Percentiles rank a stretch among this genome's conserved stretches.
Evolutionary conservation across 2,888 invertebrate genomes (phyloP).

Genomic region (Entomobrya proxima): DNA sequence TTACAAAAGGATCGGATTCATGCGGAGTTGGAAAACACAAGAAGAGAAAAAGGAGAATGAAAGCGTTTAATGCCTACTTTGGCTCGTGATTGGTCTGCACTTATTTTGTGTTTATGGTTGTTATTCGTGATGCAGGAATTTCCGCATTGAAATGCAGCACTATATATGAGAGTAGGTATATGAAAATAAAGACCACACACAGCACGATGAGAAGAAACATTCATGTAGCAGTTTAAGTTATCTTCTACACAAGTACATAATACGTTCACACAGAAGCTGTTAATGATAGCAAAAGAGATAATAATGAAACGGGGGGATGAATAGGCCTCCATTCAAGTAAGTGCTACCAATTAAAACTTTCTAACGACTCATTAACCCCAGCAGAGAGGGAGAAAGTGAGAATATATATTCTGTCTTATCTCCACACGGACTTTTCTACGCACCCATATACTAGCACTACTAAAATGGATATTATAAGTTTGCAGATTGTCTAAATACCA

Average conservation of each 20-base stretch:
- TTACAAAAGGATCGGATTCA: conserved; percentile 27
- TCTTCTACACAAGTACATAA: not conserved
- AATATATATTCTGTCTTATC: not conserved
- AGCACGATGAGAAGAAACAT: too few relatives aligned
- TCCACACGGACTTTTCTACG: not conserved
- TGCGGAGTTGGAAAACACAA: not conserved
- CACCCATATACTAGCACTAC: not conserved
- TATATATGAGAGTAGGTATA: not conserved
- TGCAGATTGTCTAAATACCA: not conserved
- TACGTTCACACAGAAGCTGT: conserved; percentile 40
- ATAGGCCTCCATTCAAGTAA: conserved; percentile 63
- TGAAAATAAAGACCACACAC: conserved; percentile 5
- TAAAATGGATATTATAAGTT: not conserved
- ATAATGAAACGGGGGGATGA: conserved; percentile 40
- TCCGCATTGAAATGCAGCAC: not conserved
- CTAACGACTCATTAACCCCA: conserved; percentile 75
- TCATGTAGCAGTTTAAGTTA: conserved; percentile 18
- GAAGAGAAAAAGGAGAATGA: not conserved
- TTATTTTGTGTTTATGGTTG: not conserved
- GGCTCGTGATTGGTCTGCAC: conserved; percentile 1
- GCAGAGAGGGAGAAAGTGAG: conserved; percentile 19
- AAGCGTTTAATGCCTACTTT: not conserved
- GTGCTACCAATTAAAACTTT: conserved; percentile 74
- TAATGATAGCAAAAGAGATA: conserved; percentile 57
- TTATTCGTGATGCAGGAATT: not conserved